Conservation (phyloP, 2,113 vertebrate species). For the Protomyctophum bolini region DNA sequence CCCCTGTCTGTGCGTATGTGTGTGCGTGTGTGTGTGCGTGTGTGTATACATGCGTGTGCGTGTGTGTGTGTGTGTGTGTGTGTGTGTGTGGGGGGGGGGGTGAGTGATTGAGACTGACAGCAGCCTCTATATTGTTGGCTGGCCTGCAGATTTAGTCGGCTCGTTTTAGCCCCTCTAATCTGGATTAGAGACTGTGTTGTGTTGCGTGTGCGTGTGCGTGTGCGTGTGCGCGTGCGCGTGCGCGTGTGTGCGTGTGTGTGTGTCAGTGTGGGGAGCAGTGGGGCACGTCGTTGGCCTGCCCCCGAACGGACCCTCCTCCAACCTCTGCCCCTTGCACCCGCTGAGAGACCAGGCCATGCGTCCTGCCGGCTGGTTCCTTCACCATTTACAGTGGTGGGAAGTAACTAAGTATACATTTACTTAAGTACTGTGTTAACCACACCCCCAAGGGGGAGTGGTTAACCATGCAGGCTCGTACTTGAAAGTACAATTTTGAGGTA, state of each 20-base stretch:
- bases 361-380: too few species aligned
- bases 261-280: slow-evolving; percentile 77
- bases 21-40: slow-evolving; percentile 27
- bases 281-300: slow-evolving; percentile 14
- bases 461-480: neutral
- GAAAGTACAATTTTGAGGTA: too few species aligned
- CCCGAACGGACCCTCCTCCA: slow-evolving; percentile 42
- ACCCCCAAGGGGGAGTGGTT: neutral
- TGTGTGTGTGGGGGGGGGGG: slow-evolving; percentile 15
- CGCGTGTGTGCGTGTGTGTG: slow-evolving; percentile 41
- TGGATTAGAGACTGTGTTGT: slow-evolving; percentile 79
- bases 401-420: too few species aligned
- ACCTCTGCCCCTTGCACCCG: slow-evolving; percentile 58
- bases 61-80: slow-evolving; percentile 36
- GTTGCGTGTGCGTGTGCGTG: slow-evolving; percentile 20
- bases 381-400: too few species aligned
- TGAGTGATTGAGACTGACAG: slow-evolving; percentile 83
- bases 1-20: neutral
- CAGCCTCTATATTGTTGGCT: slow-evolving; percentile 79
- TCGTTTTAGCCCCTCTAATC: slow-evolving; percentile 83
- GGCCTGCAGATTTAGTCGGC: slow-evolving; percentile 80
- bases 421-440: too few species aligned
- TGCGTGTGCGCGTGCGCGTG: too few species aligned
- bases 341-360: neutral
- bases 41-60: slow-evolving; percentile 33